Percentiles rank a stretch among this genome's conserved stretches.
These are phyloP conservation scores for Dinocampus coccinellae DNA, from an alignment of 2,888 invertebrate genomes.

Conservation along the genomic window DNA sequence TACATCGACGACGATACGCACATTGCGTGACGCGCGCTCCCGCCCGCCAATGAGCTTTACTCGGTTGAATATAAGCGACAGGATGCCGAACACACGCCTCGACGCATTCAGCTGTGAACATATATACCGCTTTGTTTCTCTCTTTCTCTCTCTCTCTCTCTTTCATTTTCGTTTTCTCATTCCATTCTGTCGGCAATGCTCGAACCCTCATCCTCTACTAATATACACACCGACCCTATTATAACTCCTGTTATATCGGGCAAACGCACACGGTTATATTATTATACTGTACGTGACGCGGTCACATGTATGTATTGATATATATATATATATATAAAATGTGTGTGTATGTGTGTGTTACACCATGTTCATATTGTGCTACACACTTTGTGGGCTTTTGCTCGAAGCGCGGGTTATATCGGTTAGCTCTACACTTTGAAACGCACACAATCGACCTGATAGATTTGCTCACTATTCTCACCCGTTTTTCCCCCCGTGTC, in stretches of 20 bases:
- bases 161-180: conserved; percentile 37
- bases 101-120: conserved; percentile 55
- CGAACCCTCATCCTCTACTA: not conserved
- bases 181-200: conserved; percentile 2
- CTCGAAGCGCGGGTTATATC: not conserved
- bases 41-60: not conserved
- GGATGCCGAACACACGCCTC: conserved; percentile 55
- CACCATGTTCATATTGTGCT: too few species aligned
- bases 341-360: too few species aligned
- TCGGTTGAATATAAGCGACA: conserved; percentile 50
- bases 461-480: conserved; percentile 22
- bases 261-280: conserved; percentile 21
- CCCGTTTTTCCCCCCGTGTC: too few species aligned
- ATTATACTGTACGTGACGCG: conserved; percentile 7
- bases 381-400: conserved; percentile 23
- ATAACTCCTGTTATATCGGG: conserved; percentile 29
- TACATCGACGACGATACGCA: conserved; percentile 52
- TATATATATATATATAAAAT: too few species aligned
- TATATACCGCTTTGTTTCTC: conserved; percentile 38
- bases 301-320: conserved; percentile 14
- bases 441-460: conserved; percentile 20
- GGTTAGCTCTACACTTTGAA: not conserved
- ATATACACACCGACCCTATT: conserved; percentile 8
- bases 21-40: conserved; percentile 54
- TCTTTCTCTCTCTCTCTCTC: conserved; percentile 25